Base-by-base conservation (phyloP, 2,888 invertebrate species). In the Lamproptera curius region DNA sequence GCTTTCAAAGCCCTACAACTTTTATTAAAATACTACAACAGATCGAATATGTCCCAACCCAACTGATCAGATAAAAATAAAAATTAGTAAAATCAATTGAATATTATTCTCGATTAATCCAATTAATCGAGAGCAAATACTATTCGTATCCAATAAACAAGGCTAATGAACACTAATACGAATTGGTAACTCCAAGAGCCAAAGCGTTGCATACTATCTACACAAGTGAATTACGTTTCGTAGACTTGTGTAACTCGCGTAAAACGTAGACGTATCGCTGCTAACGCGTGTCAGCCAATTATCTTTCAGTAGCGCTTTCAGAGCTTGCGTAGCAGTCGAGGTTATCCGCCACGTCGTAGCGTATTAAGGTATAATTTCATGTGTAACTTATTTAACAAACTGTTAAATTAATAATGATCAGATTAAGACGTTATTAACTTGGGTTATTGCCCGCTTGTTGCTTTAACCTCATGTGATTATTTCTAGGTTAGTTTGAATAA, bases 211-310 rank as follows among this genome's bases (percentile, higher is more conserved):
- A 46, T 49, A 26, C 39, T n/a, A 38, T 49, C 50, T 35, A 49
- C 28, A 40, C 20, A 34, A 36, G 67, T 85, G n/a, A 84, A 86
- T 84, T 81, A 83, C 76, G 84, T 86, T 82, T 69, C 56, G 63
- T 67, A 67, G 82, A 81, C 83, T 82, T 82, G 82, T 79, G 79
- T 83, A 82, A 85, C 82, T 78, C 77, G 65, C 76, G 73, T 76
- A 81, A 84, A 84, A 80, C 75, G 76, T 73, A 71, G 76, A 73
- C 69, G 70, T 74, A 77, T 73, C 66, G 66, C 56, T 63, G 56
- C 61, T 78, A 84, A 79, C 71, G 61, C 75, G 73, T 77, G 82
- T 80, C 52, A 56, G 58, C 57, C 54, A 67, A 78, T 80, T 76
- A 79, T 73, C 65, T 66, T 61, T n/a, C 50, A 53, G 59, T 65